These are phyloP conservation scores for Anoncus sp. DNA, from an alignment of 2,888 invertebrate genomes.

Conservation along the genomic window DNA sequence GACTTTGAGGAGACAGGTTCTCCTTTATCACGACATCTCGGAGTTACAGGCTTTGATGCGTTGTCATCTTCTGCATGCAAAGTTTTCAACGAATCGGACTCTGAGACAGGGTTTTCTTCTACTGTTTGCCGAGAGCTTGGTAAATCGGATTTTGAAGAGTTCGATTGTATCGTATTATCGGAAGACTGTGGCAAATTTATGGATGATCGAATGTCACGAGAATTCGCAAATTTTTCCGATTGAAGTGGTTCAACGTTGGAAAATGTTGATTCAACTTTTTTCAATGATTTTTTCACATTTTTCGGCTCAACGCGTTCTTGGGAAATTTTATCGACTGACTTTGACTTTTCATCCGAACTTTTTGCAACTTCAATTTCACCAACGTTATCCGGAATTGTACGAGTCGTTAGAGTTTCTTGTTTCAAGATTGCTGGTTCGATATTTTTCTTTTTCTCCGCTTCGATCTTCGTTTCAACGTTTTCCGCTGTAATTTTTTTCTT, in stretches of 20 bases:
- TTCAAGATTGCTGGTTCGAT: not conserved
- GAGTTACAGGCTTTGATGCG: not conserved
- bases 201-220: not conserved
- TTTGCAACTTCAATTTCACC: not conserved
- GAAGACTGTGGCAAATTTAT: not conserved
- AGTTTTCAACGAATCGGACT: conserved; percentile 15
- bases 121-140: not conserved
- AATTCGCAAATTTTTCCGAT: not conserved
- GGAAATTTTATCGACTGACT: not conserved
- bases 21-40: not conserved
- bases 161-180: not conserved
- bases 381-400: conserved; percentile 2
- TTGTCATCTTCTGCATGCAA: not conserved
- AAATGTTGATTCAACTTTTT: not conserved
- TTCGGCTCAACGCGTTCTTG: not conserved
- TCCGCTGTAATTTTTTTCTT: not conserved
- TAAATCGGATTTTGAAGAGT: not conserved
- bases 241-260: not conserved
- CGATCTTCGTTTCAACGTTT: not conserved
- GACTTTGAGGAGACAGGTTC: not conserved
- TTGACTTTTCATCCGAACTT: conserved; percentile 1
- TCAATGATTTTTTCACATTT: not conserved
- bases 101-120: not conserved
- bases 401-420: not conserved
- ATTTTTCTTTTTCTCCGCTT: not conserved